A percentile compares a stretch with the other conserved stretches of the same genome.
These are phyloP conservation scores for Brachypalpus laphriformis DNA, from an alignment of 2,888 invertebrate genomes.

Conservation along the genomic window DNA sequence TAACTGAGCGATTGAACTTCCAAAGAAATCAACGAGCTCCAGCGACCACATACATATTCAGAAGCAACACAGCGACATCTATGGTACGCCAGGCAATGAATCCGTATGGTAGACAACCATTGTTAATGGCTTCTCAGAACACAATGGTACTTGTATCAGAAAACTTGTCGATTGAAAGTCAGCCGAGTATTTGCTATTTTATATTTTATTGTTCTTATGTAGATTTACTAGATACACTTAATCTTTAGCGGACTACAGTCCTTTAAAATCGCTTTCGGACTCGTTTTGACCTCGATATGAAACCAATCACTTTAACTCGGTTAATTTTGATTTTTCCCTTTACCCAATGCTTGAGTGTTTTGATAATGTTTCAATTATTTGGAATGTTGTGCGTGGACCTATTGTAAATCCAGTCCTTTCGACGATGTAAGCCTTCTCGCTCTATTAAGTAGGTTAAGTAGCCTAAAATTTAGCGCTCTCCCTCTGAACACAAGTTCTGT, in stretches of 20 bases:
- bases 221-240: background rate
- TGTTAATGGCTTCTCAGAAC: too few species aligned
- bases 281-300: background rate
- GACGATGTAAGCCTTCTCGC: slow-evolving; percentile 21
- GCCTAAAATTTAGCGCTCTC: slow-evolving; percentile 33
- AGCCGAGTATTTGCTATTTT: background rate
- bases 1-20: too few species aligned
- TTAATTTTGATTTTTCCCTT: background rate
- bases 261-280: background rate
- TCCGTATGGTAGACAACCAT: too few species aligned
- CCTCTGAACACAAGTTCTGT: background rate
- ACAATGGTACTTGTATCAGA: too few species aligned
- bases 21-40: too few species aligned
- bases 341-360: background rate
- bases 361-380: slow-evolving; percentile 10
- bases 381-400: slow-evolving; percentile 65
- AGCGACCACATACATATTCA: too few species aligned
- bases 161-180: too few species aligned
- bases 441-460: slow-evolving; percentile 54
- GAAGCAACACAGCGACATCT: too few species aligned
- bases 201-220: background rate
- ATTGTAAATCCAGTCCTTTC: background rate
- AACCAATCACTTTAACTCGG: background rate
- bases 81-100: too few species aligned
- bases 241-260: background rate